Evolutionary conservation across 2,797 vertebrate species (phyloP), one percentile per base, ranked within the genome.

Genomic region (Apogon hyalosoma): DNA sequence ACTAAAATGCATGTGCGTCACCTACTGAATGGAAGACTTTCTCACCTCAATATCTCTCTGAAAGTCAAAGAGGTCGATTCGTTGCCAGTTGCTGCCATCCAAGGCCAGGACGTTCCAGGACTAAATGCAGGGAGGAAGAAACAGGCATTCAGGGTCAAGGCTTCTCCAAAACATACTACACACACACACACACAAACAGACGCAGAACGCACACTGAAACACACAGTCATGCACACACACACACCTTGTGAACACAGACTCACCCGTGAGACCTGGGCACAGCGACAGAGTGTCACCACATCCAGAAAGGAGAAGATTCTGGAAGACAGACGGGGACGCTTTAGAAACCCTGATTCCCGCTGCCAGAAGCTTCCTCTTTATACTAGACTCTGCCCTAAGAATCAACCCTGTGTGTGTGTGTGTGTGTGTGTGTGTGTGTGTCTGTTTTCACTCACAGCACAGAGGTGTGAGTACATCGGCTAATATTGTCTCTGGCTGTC

Each of bases 291-390:
- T 67, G 98, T 98, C 88, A 99, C 97, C 90, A 99, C 97, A 88
- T 99, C 98, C 93, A 99, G 93, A 92, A 99, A 99, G 70, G 97
- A 99, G 94, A 99, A 99, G 90, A 99, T 99, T 92, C 97, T 98
- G 93, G 62, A 93, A 31, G 82, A 90, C 87, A 92, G 87, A 53
- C 72, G 79, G 69, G 82, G 13, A 80, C 10, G 28, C 64, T 83
- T 91, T 58, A 90, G 78, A 89, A 65, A 72, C 79, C 65, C 77
- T 68, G 78, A 79, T 51, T 61, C 53, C 72, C 10, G 45, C 72
- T 63, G 75, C 79, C 83, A 87, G 75, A 84, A 85, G 63, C 74
- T 75, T 84, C 69, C 63, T 71, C 69, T 77, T 78, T 55, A 63
- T 58, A 45, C n/a, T 46, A 24, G n/a, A 63, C 45, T 46, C 41